phyloP scores from a whole-genome alignment of 2,888 invertebrate species.

The Dioctria linearis region DNA sequence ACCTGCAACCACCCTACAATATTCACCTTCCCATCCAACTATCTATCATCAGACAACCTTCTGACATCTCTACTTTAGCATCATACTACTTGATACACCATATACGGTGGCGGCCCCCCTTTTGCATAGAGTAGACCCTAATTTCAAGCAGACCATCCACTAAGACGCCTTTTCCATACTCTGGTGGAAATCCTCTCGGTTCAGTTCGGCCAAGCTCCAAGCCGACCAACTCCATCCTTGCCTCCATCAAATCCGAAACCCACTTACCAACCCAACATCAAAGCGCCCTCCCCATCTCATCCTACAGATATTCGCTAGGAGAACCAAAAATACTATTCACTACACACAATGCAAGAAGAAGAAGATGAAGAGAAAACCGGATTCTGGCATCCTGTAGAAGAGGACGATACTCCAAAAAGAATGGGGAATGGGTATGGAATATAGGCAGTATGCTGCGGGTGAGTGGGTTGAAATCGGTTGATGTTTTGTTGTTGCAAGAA shows the following conservation, averaged over 20 bases:
- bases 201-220: constrained; percentile 53
- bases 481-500: constrained; percentile 31
- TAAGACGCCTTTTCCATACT: constrained; percentile 57
- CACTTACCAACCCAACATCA: constrained; percentile 2
- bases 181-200: constrained; percentile 54
- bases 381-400: constrained; percentile 47
- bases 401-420: constrained; percentile 40
- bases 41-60: constrained; percentile 52
- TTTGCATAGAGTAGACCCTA: constrained; percentile 56
- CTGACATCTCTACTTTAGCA: constrained; percentile 47
- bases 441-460: constrained; percentile 4
- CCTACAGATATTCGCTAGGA: not conserved
- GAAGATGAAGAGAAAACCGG: constrained; percentile 48
- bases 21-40: constrained; percentile 48
- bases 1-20: constrained; percentile 39
- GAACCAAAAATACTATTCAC: constrained; percentile 49
- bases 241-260: not conserved
- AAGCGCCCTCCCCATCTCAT: constrained; percentile 15
- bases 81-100: not conserved
- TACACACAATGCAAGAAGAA: constrained; percentile 48
- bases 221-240: constrained; percentile 7
- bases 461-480: not conserved
- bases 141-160: constrained; percentile 57
- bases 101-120: constrained; percentile 38
- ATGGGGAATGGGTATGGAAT: constrained; percentile 17